A percentile compares a stretch with the other conserved stretches of the same genome.
Evolutionary conservation across 35 echinoderm and acorn worm genomes (phyloP).

Genomic region (Ophiothrix spiculata): DNA sequence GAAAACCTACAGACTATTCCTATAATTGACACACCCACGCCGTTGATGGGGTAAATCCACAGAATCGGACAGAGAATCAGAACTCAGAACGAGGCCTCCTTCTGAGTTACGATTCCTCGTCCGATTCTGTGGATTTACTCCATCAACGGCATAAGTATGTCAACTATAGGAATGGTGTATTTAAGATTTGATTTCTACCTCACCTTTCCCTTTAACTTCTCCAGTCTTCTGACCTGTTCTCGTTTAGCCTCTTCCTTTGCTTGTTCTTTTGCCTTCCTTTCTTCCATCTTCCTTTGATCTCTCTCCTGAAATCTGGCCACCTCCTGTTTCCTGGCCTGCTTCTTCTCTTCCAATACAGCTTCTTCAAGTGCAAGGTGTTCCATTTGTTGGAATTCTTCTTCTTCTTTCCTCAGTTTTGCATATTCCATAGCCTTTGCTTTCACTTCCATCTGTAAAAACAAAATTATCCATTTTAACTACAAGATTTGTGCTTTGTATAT

Average conservation of each 20-base stretch:
- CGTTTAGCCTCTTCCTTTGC: constrained; percentile 54
- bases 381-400: constrained; percentile 34
- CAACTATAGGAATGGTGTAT: background rate
- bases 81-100: no score
- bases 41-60: no score
- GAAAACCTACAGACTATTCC: background rate
- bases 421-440: constrained; percentile 61
- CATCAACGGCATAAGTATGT: no score
- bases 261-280: constrained; percentile 55
- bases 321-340: constrained; percentile 32
- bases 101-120: no score
- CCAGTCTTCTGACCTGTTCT: constrained; percentile 58
- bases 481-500: no score
- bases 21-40: no score
- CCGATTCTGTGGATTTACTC: no score
- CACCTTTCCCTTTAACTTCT: constrained; percentile 83
- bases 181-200: background rate
- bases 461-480: background rate
- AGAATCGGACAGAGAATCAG: no score
- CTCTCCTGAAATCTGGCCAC: constrained; percentile 74
- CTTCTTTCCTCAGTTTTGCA: constrained; percentile 63
- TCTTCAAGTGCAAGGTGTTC: constrained; percentile 28
- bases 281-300: constrained; percentile 56
- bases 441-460: constrained; percentile 55
- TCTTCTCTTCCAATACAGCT: constrained; percentile 68